Base-by-base conservation (phyloP, 2,797 vertebrate species). In the Girardinus metallicus region DNA sequence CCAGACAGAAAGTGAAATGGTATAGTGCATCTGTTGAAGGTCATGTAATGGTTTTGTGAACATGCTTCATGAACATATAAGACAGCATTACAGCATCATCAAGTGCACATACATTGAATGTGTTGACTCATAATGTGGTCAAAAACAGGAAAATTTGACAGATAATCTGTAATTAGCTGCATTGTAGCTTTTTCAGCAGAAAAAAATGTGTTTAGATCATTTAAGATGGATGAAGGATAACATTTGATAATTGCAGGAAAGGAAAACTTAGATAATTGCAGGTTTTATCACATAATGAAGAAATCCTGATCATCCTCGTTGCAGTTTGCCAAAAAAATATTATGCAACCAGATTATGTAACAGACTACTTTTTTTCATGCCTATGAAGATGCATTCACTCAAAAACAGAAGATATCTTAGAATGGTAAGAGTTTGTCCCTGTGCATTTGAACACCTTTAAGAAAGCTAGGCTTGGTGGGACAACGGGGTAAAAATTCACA, bases 321-420 rank as follows among this genome's bases (percentile, higher is more conserved):
- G 12, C 16, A 43, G 29, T 75, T 75, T 75, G 39, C 53, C 16
- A 60, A 75, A 29, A 29, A 62, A 7, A 23, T 44, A 75, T 62
- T 62, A 75, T 44, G n/a, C 55, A 60, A 75, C 53, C 41, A 16
- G 39, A 75, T 75, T 60, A 60, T 44, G 53, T 4, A 75, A 75
- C 15, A 13, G 5, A 5, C 1, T 5, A 36, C 34, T 39, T 43
- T 18, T 44, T 60, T 13, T 31, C 43, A 29, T 60, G 29, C 39
- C 57, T 60, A n/a, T 60, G 74, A 46, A 5, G 57, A 76, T 5
- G 18, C n/a, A 55, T 29, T 16, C 8, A 68, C 8, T 53, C 36
- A 43, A 21, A 21, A 2, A 29, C n/a, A 18, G 31, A 51, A 68
- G 34, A 36, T 39, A 6, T 29, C 36, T 70, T 43, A 31, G 23